Evolutionary conservation across 92 coral and sea anemone species (phyloP), one percentile per base, ranked within the genome.

Genomic region (Paragorgia papillata): DNA sequence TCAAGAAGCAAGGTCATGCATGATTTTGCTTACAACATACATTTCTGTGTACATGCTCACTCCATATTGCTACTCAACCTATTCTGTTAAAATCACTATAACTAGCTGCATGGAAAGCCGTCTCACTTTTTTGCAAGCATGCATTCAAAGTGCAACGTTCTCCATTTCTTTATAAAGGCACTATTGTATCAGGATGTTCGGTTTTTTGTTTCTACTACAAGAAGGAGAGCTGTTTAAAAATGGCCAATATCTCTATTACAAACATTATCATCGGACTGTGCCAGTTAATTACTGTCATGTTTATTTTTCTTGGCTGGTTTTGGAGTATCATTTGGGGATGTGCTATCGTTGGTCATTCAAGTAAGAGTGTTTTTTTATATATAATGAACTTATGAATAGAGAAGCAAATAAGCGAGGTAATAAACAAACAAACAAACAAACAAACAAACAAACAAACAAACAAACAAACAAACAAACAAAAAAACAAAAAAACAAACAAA

Each of bases 241-340:
- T 92, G 12, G 80, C 86, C 50, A 76, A 88, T 21, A 86, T 89
- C 18, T 83, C 85, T 44, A 82, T 88, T 21, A 78, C 86, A 51
- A 95, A 95, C 65, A 88, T 92, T 44, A 87, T 89, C 66, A 92
- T 95, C 69, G 99, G 95, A 0, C 59, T 95, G 27, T 82, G 89
- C 64, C 99, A 95, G 70, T 70, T 95, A 64, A 61, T 85, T 26
- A 91, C 97, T 5, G 91, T 91, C 10, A 91, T 95, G 49, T 91
- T 95, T 35, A 83, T 95, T 32, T 67, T 92, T 61, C 88, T 95
- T 80, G 99, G 99, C 24, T 95, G 99, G 99, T 37, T 89, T 34
- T 95, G 99, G 99, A 95, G 99, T 69, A 89, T 95, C 8, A 83
- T 87, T 19, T 95, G 99, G 99, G 99, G 99, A 6, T 95, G 99